Evolutionary conservation across 2,888 invertebrate species (phyloP).

Genomic region (Dryobota labecula): DNA sequence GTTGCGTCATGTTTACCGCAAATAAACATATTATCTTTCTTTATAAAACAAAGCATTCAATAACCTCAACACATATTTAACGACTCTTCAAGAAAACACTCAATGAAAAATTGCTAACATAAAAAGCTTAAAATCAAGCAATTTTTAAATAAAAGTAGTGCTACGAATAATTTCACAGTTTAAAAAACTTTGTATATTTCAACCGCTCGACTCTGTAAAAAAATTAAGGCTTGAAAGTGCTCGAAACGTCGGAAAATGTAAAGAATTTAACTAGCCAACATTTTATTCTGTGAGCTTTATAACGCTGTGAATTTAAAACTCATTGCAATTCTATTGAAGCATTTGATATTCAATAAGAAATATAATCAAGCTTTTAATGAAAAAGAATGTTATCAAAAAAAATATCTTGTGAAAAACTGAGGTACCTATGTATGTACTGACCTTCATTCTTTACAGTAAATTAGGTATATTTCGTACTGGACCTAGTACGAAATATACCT

Average conservation of each 20-base stretch:
- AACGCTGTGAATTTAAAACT: conserved; percentile 33
- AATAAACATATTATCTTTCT: too few species aligned
- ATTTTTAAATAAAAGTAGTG: neutral
- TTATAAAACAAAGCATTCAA: neutral
- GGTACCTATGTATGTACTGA: too few species aligned
- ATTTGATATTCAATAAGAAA: conserved; percentile 12
- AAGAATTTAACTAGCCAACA: conserved; percentile 5
- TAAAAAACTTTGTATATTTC: conserved; percentile 19
- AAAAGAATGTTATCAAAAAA: too few species aligned
- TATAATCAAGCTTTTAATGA: neutral
- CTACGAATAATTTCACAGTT: conserved; percentile 6
- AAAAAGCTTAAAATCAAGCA: neutral
- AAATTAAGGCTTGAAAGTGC: conserved; percentile 20
- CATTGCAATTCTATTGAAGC: conserved; percentile 23
- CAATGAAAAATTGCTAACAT: too few species aligned
- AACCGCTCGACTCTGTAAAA: conserved; percentile 13
- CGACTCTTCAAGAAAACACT: too few species aligned
- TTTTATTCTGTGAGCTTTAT: conserved; percentile 28
- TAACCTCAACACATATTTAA: neutral
- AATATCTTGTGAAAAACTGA: too few species aligned
- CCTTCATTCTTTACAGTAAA: neutral
- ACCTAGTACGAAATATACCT: too few species aligned
- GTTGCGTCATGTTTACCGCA: too few species aligned
- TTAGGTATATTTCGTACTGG: too few species aligned
- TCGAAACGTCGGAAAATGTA: conserved; percentile 30